These are phyloP conservation scores for Cotesia congregata DNA, from an alignment of 2,888 invertebrate species.

Conservation along the genomic window DNA sequence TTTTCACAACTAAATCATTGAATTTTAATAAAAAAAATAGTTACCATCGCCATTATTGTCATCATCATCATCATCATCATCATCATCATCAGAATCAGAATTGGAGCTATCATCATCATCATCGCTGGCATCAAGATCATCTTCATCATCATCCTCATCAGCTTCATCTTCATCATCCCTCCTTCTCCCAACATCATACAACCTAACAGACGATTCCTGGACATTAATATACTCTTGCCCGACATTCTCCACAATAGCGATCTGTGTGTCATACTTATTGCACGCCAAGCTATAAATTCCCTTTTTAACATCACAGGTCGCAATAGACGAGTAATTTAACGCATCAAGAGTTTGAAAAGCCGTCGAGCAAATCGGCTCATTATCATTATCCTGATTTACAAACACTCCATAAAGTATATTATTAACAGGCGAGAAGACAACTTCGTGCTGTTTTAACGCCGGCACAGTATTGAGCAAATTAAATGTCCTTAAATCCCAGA, in stretches of 20 bases:
- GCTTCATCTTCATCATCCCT: slow-evolving; percentile 50
- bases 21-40: slow-evolving; percentile 26
- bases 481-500: slow-evolving; percentile 97
- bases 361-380: slow-evolving; percentile 86
- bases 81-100: slow-evolving; percentile 84
- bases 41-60: slow-evolving; percentile 41
- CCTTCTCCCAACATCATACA: slow-evolving; percentile 65
- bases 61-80: slow-evolving; percentile 36
- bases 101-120: slow-evolving; percentile 77
- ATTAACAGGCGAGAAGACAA: slow-evolving; percentile 89
- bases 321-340: slow-evolving; percentile 93
- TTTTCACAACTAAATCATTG: not conserved
- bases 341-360: slow-evolving; percentile 97
- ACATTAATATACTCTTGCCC: slow-evolving; percentile 82
- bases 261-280: slow-evolving; percentile 86
- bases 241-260: slow-evolving; percentile 92
- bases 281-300: slow-evolving; percentile 89
- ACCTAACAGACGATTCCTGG: slow-evolving; percentile 89
- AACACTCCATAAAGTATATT: slow-evolving; percentile 91
- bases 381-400: slow-evolving; percentile 81
- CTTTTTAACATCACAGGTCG: slow-evolving; percentile 93
- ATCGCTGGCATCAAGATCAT: slow-evolving; percentile 51
- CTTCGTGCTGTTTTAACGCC: slow-evolving; percentile 89
- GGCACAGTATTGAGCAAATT: slow-evolving; percentile 95
- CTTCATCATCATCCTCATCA: slow-evolving; percentile 51